Evolutionary conservation across 1,140 invertebrate species (phyloP), one percentile per base, ranked within the genome.

Genomic region (Diprion similis): DNA sequence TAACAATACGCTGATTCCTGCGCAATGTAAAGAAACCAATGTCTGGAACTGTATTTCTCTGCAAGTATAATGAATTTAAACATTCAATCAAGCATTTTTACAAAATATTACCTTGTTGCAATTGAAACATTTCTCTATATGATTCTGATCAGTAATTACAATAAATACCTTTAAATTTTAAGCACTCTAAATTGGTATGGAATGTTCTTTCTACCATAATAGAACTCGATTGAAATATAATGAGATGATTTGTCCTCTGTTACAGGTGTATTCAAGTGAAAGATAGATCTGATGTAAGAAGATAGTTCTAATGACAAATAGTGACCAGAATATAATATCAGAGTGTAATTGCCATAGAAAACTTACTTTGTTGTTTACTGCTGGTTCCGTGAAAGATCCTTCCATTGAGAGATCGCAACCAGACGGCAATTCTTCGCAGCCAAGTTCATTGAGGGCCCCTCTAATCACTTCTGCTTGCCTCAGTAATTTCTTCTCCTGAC

Each of bases 391-490:
- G 66, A 87, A 87, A 37, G 86, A 86, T 78, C 87, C 89, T 80
- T 93, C 92, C 75, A 92, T 89, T 1, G 91, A 90, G 46, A 94
- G 83, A 78, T 96, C 95, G 82, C 95, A 94, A 67, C 94, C 95
- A n/a, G 92, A 92, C 45, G 95, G 95, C 66, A 95, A 91, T 86
- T 96, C 94, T 84, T 96, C 94, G 78, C 95, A 95, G 47, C 95
- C 95, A 8, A 96, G 89, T 83, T 95, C 93, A 74, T 94, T 94
- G 48, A 98, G 86, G n/a, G 95, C 94, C 48, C 92, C 90, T 76
- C 93, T 91, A 71, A 97, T 95, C 76, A 96, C 90, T 77, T 96
- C 94, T 8, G 93, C 91, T 83, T 97, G 92, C 75, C 92, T 92
- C 48, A 92, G 90, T 80, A 95, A 91, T 83, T 95, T 95, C 70